phyloP scores from a whole-genome alignment of 1,140 invertebrate species.

The Zophobas atratus region DNA sequence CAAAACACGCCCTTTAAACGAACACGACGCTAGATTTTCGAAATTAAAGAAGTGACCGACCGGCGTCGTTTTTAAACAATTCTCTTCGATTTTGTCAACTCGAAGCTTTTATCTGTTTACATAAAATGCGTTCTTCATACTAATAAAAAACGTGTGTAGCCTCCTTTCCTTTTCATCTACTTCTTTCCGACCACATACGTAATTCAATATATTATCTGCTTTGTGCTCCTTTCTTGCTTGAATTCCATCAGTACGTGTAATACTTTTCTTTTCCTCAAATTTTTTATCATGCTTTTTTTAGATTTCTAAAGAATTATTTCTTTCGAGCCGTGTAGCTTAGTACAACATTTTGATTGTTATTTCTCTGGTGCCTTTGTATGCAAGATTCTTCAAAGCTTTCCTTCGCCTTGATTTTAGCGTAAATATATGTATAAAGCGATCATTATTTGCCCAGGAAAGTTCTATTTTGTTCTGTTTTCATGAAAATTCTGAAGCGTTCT shows the following conservation, averaged over 20 bases:
- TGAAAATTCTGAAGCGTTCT: no score
- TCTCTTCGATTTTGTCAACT: conserved; percentile 20
- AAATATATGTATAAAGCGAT: no score
- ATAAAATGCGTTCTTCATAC: conserved; percentile 35
- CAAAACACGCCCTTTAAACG: not conserved
- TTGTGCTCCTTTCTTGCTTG: conserved; percentile 38
- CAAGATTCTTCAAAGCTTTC: no score
- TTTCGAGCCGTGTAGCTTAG: not conserved
- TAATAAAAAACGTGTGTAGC: conserved; percentile 27
- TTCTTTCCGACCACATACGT: conserved; percentile 27
- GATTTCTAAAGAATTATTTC: conserved; percentile 3
- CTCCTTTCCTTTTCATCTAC: conserved; percentile 13
- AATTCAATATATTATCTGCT: conserved; percentile 37
- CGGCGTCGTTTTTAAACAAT: not conserved
- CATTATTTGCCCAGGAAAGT: no score
- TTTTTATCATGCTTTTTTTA: conserved; percentile 24
- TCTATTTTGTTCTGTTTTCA: no score
- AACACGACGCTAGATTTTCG: no score
- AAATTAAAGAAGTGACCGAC: no score
- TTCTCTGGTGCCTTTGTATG: no score
- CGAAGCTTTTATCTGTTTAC: conserved; percentile 24
- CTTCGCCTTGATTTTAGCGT: no score
- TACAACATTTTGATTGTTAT: no score
- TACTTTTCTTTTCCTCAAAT: conserved; percentile 29
- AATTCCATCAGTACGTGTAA: conserved; percentile 36